phyloP scores from a whole-genome alignment of 2,797 vertebrate genomes.

The Lepidocolaptes lacrymiger region DNA sequence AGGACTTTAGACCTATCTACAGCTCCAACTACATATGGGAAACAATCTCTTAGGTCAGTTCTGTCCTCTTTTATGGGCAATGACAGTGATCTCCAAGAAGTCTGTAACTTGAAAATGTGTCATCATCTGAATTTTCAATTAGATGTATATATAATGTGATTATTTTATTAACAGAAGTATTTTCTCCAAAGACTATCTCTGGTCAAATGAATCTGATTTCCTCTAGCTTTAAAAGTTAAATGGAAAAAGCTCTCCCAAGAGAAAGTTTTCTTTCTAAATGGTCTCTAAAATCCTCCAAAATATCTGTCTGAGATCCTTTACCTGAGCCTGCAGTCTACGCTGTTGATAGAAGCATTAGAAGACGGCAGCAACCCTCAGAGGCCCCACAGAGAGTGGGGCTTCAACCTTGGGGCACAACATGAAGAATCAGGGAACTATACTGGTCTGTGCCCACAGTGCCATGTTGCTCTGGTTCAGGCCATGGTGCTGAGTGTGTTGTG shows the following conservation, averaged over 20 bases:
- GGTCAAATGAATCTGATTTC: not conserved
- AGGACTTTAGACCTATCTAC: not conserved
- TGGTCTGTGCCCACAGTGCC: accelerated
- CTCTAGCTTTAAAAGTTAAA: not conserved
- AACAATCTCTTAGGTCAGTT: not conserved
- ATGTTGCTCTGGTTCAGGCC: accelerated
- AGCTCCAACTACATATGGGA: not conserved
- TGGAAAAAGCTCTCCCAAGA: not conserved
- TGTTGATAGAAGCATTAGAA: not conserved
- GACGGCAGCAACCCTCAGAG: not conserved
- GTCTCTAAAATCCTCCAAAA: not conserved
- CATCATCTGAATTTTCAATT: not conserved
- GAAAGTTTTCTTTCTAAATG: not conserved
- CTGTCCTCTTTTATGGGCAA: not conserved
- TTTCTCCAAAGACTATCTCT: not conserved
- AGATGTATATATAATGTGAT: not conserved
- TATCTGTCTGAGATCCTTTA: not conserved
- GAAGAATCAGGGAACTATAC: not conserved
- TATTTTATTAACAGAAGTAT: not conserved
- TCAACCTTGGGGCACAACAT: accelerated
- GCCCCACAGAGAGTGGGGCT: not conserved
- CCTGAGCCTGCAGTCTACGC: not conserved
- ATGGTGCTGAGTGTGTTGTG: accelerated
- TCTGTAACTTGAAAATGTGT: not conserved
- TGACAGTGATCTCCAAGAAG: not conserved